These are phyloP conservation scores for Triplophysa yarkandensis DNA, from an alignment of 2,797 vertebrate genomes.

Conservation along the genomic window DNA sequence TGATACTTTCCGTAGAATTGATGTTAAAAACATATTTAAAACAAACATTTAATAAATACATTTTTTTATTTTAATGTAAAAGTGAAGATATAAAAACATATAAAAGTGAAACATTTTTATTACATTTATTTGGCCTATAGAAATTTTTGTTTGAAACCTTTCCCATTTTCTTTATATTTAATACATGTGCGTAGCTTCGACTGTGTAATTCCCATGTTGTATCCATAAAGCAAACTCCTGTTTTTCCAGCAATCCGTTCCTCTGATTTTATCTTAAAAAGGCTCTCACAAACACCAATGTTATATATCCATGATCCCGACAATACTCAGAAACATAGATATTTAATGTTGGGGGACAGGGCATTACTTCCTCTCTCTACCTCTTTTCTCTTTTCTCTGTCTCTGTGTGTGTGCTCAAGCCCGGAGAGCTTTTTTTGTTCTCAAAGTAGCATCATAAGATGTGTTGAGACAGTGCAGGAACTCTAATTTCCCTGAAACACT, in stretches of 20 bases:
- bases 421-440: slow-evolving; percentile 4
- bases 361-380: slow-evolving; percentile 2
- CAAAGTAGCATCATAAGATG: slow-evolving; percentile 18
- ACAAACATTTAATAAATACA: too few species aligned
- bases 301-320: slow-evolving; percentile 1
- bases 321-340: slow-evolving; percentile 36
- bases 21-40: too few species aligned
- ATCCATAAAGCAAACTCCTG: slow-evolving; percentile 6
- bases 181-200: background rate
- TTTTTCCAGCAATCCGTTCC: slow-evolving; percentile 6
- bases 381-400: background rate
- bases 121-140: background rate
- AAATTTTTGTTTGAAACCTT: background rate
- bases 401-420: background rate
- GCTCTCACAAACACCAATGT: background rate
- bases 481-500: slow-evolving; percentile 24
- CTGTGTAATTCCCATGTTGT: slow-evolving; percentile 13
- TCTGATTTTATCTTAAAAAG: background rate
- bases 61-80: too few species aligned
- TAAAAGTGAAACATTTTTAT: too few species aligned
- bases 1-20: too few species aligned
- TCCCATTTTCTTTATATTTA: background rate
- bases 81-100: too few species aligned
- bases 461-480: slow-evolving; percentile 12
- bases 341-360: slow-evolving; percentile 36